A percentile compares a stretch with the other conserved stretches of the same genome.
Conservation (phyloP, 2,113 vertebrate species). For the Ahaetulla prasina region DNA sequence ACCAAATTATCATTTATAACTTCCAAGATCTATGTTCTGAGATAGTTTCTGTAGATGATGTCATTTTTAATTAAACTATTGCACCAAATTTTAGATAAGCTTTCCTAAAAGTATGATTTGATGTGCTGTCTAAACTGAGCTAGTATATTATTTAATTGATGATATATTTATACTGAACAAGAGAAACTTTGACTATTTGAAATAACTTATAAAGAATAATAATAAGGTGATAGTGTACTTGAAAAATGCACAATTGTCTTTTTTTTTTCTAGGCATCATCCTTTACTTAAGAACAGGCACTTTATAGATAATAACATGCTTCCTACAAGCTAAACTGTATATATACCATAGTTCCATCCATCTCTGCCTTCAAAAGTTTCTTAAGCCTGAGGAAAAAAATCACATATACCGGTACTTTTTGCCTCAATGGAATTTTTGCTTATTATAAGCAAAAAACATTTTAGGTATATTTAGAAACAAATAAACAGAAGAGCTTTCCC, state of each 20-base stretch:
- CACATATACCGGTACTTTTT: not conserved
- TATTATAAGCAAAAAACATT: not conserved
- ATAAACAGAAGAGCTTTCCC: not conserved
- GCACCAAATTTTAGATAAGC: not conserved
- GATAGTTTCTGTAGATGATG: not conserved
- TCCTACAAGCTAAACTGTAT: not conserved
- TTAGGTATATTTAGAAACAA: not conserved
- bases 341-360: not conserved
- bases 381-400: not conserved
- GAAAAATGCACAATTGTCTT: not conserved
- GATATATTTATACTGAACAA: not conserved
- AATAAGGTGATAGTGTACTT: not conserved
- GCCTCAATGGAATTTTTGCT: not conserved
- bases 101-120: not conserved
- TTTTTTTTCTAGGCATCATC: not conserved
- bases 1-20: not conserved
- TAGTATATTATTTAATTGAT: not conserved
- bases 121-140: not conserved
- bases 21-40: not conserved
- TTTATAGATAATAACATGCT: not conserved
- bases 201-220: not conserved
- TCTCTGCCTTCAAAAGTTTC: not conserved
- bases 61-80: not conserved
- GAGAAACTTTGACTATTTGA: not conserved
- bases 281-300: not conserved